phyloP scores from a whole-genome alignment of 2,888 invertebrate species.

The Strigamia maritima region DNA sequence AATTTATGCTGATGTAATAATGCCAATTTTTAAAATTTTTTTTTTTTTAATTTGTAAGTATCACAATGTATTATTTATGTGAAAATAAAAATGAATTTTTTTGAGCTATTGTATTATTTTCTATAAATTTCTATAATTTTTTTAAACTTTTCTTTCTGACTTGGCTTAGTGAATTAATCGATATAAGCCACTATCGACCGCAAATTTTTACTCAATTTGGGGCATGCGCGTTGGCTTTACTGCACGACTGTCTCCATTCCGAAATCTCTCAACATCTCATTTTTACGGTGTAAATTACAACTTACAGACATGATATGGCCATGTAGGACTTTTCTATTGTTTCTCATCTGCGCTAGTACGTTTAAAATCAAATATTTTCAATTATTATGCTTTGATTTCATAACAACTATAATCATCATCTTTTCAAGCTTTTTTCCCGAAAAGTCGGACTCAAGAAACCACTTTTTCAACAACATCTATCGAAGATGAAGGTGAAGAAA shows the following conservation, averaged over 20 bases:
- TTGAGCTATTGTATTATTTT: no score
- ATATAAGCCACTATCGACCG: slow-evolving; percentile 5
- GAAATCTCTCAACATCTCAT: background rate
- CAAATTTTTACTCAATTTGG: background rate
- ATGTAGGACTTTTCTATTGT: background rate
- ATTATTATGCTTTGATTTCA: background rate
- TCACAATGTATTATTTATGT: no score
- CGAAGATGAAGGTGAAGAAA: background rate
- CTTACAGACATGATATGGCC: background rate
- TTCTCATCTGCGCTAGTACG: background rate
- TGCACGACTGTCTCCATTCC: slow-evolving; percentile 7
- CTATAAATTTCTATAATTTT: no score
- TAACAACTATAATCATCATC: background rate
- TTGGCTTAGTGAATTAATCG: background rate
- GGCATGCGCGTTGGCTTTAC: slow-evolving; percentile 8
- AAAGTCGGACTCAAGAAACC: background rate
- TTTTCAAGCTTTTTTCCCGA: background rate
- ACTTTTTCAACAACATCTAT: background rate
- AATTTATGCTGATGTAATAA: no score
- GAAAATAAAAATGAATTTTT: no score
- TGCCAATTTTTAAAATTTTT: no score
- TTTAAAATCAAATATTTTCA: background rate
- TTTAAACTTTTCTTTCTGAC: background rate
- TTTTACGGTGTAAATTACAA: background rate
- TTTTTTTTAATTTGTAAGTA: no score